Conservation (phyloP, 2,888 invertebrate genomes). For the Chrysodeixis includens region DNA sequence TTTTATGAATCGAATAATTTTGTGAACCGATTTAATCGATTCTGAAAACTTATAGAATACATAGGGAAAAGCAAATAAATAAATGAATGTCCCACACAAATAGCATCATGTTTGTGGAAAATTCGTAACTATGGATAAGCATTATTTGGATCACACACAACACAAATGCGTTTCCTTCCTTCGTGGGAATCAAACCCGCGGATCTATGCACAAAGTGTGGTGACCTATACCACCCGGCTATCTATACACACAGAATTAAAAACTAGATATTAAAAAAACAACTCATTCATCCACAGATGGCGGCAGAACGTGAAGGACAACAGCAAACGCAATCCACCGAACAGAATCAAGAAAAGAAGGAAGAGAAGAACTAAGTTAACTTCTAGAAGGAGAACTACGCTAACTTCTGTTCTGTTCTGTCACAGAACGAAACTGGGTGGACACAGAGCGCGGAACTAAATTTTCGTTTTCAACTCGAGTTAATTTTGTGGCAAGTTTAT, state of each 20-base stretch:
- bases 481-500: background rate
- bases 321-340: constrained; percentile 68
- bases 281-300: constrained; percentile 76
- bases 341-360: constrained; percentile 79
- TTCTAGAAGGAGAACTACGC: background rate
- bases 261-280: background rate
- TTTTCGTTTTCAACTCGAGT: background rate
- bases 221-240: background rate
- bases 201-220: no score
- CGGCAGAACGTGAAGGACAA: constrained; percentile 83
- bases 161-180: no score
- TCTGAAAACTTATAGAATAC: no score
- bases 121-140: no score
- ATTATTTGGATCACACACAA: no score
- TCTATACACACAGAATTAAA: background rate
- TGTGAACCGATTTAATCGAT: no score
- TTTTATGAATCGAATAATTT: no score
- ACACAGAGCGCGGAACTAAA: background rate
- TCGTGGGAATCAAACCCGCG: no score
- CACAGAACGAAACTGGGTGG: background rate
- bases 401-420: background rate
- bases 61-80: no score
- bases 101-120: no score
- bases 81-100: no score
- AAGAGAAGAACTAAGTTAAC: constrained; percentile 77